A percentile compares a stretch with the other conserved stretches of the same genome.
phyloP scores from a whole-genome alignment of 2,113 vertebrate species.

The Sander vitreus region DNA sequence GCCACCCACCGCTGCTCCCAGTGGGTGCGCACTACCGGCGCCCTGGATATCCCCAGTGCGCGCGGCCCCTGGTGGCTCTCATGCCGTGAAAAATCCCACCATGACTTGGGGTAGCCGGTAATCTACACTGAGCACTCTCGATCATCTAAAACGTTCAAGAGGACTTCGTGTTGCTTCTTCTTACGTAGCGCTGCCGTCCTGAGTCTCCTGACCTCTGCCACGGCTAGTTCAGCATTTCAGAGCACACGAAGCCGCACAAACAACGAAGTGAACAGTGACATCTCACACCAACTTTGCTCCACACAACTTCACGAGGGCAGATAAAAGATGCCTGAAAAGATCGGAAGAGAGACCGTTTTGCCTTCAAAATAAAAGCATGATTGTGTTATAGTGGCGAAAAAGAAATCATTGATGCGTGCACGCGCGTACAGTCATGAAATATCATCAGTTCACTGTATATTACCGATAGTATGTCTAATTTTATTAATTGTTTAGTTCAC shows the following conservation, averaged over 20 bases:
- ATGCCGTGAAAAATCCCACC: conserved; percentile 40
- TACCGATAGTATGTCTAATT: fast-evolving
- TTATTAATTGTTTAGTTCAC: fast-evolving
- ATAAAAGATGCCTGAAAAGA: background rate
- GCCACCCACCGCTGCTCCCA: conserved; percentile 20
- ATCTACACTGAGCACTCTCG: background rate
- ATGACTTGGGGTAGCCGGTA: background rate
- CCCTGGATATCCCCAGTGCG: conserved; percentile 20
- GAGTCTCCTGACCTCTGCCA: conserved; percentile 3
- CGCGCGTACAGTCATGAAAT: fast-evolving
- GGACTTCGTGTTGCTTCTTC: background rate
- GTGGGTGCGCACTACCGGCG: conserved; percentile 33
- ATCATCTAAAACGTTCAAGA: conserved; percentile 2
- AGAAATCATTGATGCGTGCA: background rate
- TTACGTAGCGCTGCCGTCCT: background rate
- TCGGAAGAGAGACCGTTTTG: fast-evolving
- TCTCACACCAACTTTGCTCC: conserved; percentile 11
- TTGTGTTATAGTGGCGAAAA: no score
- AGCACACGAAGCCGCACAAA: background rate
- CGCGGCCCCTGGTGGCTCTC: conserved; percentile 28
- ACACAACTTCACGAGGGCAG: background rate
- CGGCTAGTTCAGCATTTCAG: background rate
- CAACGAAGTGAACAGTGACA: background rate
- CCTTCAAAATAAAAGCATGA: conserved; percentile 43
- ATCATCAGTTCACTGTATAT: background rate